Evolutionary conservation across 1,140 invertebrate species (phyloP).

Genomic region (Cherax destructor): DNA sequence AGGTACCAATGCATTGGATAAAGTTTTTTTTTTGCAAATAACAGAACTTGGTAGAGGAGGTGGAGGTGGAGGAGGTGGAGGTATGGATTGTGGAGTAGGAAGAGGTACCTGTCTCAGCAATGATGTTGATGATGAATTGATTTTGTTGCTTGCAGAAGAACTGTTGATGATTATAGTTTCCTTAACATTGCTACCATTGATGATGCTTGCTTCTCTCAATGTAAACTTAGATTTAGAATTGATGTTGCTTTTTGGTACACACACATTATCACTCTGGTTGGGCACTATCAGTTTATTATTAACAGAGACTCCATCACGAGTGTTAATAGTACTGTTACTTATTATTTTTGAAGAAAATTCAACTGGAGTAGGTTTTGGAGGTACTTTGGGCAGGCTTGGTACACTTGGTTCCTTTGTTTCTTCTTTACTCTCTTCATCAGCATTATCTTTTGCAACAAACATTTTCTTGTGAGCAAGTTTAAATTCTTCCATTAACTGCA

Average conservation of each 20-base stretch:
- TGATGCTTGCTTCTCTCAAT: background rate
- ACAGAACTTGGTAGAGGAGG: background rate
- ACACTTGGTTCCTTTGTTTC: background rate
- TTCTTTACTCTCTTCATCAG: conserved; percentile 7
- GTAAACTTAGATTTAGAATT: background rate
- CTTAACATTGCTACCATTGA: background rate
- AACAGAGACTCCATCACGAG: background rate
- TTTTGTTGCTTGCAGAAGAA: background rate
- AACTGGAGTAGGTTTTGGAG: background rate
- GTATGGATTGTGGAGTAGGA: background rate
- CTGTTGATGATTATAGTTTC: background rate
- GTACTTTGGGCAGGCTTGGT: background rate
- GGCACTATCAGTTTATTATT: background rate
- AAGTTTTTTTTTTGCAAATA: background rate
- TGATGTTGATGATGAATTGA: conserved; percentile 2
- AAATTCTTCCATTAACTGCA: conserved; percentile 89
- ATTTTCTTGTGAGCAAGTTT: conserved; percentile 89
- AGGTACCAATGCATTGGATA: background rate
- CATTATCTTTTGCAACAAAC: conserved; percentile 79
- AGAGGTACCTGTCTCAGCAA: conserved; percentile 41
- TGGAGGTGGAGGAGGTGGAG: background rate
- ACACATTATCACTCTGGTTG: background rate
- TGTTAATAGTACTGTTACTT: conserved; percentile 15
- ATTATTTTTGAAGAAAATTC: conserved; percentile 50
- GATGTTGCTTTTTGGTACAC: background rate